These are phyloP conservation scores for Diarsia mendica DNA, from an alignment of 2,888 invertebrate genomes.

Conservation along the genomic window DNA sequence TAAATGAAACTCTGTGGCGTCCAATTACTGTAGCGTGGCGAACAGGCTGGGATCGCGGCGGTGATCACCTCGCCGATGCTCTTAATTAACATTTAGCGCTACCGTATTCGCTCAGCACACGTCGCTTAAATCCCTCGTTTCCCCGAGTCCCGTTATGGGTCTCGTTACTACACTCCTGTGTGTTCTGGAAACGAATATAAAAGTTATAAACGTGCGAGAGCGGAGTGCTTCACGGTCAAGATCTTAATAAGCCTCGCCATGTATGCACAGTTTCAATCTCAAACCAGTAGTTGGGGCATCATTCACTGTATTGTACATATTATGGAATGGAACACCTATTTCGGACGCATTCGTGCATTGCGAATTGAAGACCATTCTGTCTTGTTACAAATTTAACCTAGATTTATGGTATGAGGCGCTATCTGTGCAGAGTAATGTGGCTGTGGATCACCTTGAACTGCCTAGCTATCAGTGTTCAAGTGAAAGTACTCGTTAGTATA, in stretches of 20 bases:
- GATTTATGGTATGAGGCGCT: constrained; percentile 72
- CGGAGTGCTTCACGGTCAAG: constrained; percentile 66
- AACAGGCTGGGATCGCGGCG: constrained; percentile 71
- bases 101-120: constrained; percentile 78
- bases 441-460: constrained; percentile 85
- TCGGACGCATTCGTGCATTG: constrained; percentile 47
- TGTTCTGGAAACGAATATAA: constrained; percentile 77
- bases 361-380: constrained; percentile 57
- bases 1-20: constrained; percentile 76
- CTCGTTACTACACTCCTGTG: constrained; percentile 80
- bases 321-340: constrained; percentile 46
- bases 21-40: constrained; percentile 81
- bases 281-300: constrained; percentile 62
- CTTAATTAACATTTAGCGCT: constrained; percentile 88
- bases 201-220: constrained; percentile 71
- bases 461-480: constrained; percentile 79
- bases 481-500: constrained; percentile 89
- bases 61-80: constrained; percentile 84
- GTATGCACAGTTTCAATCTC: constrained; percentile 56
- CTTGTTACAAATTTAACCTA: constrained; percentile 68
- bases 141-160: constrained; percentile 82
- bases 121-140: constrained; percentile 76
- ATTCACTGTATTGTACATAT: constrained; percentile 49
- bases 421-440: constrained; percentile 76
- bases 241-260: constrained; percentile 67